These are phyloP conservation scores for Platichthys stellatus DNA, from an alignment of 2,113 vertebrate species.

Conservation along the genomic window DNA sequence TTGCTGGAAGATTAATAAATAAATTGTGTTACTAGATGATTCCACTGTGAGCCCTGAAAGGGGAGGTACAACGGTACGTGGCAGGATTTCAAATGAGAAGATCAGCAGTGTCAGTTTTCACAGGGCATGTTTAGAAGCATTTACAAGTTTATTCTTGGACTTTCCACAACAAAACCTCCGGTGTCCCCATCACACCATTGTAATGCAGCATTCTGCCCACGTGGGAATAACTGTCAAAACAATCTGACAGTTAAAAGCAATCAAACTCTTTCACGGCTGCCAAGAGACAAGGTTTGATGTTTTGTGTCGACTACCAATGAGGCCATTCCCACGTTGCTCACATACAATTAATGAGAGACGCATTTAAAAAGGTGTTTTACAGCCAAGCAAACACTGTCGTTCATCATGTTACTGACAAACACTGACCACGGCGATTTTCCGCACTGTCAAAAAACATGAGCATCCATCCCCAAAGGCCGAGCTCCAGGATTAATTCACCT, in stretches of 20 bases:
- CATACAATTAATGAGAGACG: neutral
- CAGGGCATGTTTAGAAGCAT: neutral
- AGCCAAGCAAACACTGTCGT: neutral
- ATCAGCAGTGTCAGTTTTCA: neutral
- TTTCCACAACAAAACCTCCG: neutral
- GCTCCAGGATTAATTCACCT: neutral
- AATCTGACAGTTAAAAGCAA: slow-evolving; percentile 18
- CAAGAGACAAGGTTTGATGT: slow-evolving; percentile 10
- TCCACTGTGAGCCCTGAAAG: neutral
- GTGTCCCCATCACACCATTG: neutral
- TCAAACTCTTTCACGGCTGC: neutral
- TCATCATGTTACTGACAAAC: neutral
- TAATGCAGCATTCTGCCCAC: neutral
- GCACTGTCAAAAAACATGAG: neutral
- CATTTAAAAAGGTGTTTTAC: neutral
- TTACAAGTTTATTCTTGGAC: slow-evolving; percentile 14
- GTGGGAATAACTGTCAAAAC: slow-evolving; percentile 44
- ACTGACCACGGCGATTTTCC: neutral
- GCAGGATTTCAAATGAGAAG: slow-evolving; percentile 1
- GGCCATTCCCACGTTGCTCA: neutral
- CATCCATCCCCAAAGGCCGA: neutral
- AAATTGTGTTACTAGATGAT: neutral
- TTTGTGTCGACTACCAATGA: slow-evolving; percentile 9
- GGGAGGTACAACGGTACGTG: neutral
- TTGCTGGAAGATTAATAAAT: neutral